Percentiles rank a stretch among this genome's conserved stretches.
phyloP scores from a whole-genome alignment of 2,888 invertebrate species.

The Cecidostiba fungosa region DNA sequence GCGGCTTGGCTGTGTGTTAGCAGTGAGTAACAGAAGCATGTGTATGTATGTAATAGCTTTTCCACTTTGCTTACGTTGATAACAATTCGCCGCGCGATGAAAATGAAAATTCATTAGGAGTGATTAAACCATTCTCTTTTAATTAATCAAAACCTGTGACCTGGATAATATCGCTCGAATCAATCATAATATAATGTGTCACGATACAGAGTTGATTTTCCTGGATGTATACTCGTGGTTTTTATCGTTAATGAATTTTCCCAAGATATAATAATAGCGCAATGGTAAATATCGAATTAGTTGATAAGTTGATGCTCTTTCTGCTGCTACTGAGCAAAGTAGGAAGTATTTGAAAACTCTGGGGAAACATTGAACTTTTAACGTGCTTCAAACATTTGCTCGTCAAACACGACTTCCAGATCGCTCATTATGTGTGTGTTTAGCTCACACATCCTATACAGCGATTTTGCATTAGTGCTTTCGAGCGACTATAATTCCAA shows the following conservation, averaged over 20 bases:
- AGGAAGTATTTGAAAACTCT: slow-evolving; percentile 44
- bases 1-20: background rate
- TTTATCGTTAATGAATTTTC: background rate
- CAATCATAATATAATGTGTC: background rate
- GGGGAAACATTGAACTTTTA: slow-evolving; percentile 37
- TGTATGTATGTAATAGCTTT: background rate
- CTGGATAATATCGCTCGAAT: background rate
- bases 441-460: background rate
- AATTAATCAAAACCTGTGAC: background rate
- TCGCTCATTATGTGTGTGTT: background rate
- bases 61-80: background rate
- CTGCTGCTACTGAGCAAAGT: background rate
- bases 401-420: slow-evolving; percentile 12
- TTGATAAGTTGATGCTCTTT: slow-evolving; percentile 5
- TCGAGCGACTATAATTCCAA: background rate
- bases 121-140: background rate
- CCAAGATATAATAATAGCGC: background rate
- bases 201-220: no score
- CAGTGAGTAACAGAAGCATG: background rate
- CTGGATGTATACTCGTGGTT: background rate
- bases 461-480: slow-evolving; percentile 17
- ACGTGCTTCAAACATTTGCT: slow-evolving; percentile 39
- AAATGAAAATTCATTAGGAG: background rate
- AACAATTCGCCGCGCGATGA: background rate
- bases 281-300: background rate